Evolutionary conservation across 2,888 invertebrate genomes (phyloP).

Genomic region (Galeopsomyia nigrocyanea): DNA sequence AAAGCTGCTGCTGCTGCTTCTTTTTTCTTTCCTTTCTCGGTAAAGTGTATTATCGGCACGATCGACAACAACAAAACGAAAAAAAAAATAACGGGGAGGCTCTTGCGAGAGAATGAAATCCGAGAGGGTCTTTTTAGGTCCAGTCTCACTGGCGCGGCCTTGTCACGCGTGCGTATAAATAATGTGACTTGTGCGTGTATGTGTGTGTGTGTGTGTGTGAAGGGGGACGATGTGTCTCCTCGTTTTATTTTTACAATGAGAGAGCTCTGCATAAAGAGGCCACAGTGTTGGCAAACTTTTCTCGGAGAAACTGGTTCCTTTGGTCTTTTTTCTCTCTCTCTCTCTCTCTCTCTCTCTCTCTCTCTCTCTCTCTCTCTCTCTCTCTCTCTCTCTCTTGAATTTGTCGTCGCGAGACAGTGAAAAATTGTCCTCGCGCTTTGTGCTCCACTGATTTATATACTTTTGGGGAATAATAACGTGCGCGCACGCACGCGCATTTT

Average conservation of each 20-base stretch:
- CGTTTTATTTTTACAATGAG: slow-evolving; percentile 34
- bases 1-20: background rate
- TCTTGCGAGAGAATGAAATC: slow-evolving; percentile 31
- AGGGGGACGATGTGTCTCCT: slow-evolving; percentile 6
- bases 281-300: slow-evolving; percentile 41
- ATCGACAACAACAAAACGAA: slow-evolving; percentile 10
- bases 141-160: slow-evolving; percentile 25
- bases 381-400: too few relatives aligned
- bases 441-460: slow-evolving; percentile 34
- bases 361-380: slow-evolving; percentile 37
- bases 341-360: too few relatives aligned
- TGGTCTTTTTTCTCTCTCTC: too few relatives aligned
- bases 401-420: slow-evolving; percentile 39
- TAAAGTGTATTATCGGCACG: slow-evolving; percentile 15
- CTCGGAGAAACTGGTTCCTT: slow-evolving; percentile 31
- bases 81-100: slow-evolving; percentile 5
- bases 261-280: slow-evolving; percentile 23
- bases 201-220: background rate
- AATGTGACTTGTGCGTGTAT: slow-evolving; percentile 27
- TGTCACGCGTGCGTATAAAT: slow-evolving; percentile 46
- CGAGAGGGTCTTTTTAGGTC: slow-evolving; percentile 40
- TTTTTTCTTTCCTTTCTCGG: slow-evolving; percentile 24
- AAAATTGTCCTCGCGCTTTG: slow-evolving; percentile 28
- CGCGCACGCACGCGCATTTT: background rate
- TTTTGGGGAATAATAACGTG: slow-evolving; percentile 23